Conservation (phyloP, 2,113 vertebrate species). For the Mormyrus iriodes region DNA sequence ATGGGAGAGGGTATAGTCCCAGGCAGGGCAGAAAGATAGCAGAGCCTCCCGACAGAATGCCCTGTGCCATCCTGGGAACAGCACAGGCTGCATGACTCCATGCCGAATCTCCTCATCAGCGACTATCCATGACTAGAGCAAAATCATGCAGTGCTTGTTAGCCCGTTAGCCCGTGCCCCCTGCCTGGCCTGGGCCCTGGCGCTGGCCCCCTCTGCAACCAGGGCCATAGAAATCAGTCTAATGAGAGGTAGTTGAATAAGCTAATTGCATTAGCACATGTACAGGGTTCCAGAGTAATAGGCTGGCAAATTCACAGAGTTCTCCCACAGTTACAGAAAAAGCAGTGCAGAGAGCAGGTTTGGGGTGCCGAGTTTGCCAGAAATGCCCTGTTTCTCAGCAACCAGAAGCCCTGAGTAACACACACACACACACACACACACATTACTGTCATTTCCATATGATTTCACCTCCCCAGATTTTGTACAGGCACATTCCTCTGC, state of each 20-base stretch:
- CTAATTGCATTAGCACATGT: slow-evolving; percentile 13
- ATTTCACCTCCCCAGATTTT: not conserved
- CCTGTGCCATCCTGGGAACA: not conserved
- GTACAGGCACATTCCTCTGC: not conserved
- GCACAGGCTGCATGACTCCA: not conserved
- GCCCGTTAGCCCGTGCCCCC: not conserved
- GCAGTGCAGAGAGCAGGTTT: not conserved
- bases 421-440: not conserved
- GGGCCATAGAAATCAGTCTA: slow-evolving; percentile 11
- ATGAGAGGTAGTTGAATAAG: not conserved
- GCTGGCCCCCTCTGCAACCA: not conserved
- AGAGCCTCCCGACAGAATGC: not conserved
- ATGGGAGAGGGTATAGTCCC: not conserved
- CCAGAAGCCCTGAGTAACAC: not conserved
- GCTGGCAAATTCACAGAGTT: not conserved
- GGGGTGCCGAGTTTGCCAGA: not conserved
- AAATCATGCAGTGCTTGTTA: slow-evolving; percentile 1
- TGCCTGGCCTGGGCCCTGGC: not conserved
- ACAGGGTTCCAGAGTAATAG: not conserved
- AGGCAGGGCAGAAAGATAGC: not conserved
- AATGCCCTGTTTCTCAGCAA: not conserved
- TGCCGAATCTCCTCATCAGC: not conserved
- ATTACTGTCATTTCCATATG: not conserved
- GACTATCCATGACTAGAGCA: not conserved
- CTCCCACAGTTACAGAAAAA: not conserved